These are phyloP conservation scores for Hirtodrosophila trivittata DNA, from an alignment of 2,888 invertebrate genomes.

Conservation along the genomic window DNA sequence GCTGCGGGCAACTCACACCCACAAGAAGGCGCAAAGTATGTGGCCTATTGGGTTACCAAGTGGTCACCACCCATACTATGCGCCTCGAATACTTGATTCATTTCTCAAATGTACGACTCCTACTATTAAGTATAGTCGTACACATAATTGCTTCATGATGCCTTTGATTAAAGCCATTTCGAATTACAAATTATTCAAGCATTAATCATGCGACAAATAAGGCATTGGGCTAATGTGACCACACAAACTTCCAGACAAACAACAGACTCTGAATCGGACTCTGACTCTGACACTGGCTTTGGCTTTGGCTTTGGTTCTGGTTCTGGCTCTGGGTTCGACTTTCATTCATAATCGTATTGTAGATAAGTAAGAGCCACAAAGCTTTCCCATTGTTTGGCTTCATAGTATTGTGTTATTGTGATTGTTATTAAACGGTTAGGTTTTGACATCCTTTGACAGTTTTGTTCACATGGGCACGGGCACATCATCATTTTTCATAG, in stretches of 20 bases:
- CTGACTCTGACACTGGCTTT: background rate
- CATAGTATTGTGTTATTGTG: conserved; percentile 40
- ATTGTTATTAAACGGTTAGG: conserved; percentile 66
- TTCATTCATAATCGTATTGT: conserved; percentile 34
- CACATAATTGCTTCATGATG: conserved; percentile 62
- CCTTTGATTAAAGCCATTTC: conserved; percentile 55
- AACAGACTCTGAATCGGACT: background rate
- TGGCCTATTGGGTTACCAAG: conserved; percentile 43
- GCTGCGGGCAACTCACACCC: conserved; percentile 19
- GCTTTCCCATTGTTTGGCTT: conserved; percentile 38
- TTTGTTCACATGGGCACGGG: conserved; percentile 60
- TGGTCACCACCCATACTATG: conserved; percentile 4
- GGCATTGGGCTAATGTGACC: conserved; percentile 36
- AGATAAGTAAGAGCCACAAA: conserved; percentile 43
- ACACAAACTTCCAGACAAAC: background rate
- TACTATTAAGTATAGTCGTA: background rate
- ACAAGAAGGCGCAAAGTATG: conserved; percentile 29
- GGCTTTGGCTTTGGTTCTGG: background rate
- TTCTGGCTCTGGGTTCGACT: background rate
- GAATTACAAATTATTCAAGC: conserved; percentile 67
- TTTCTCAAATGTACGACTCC: conserved; percentile 10
- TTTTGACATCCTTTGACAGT: conserved; percentile 79
- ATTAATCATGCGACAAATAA: conserved; percentile 72
- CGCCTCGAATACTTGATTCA: conserved; percentile 5
- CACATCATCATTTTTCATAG: conserved; percentile 74